Evolutionary conservation across 2,888 invertebrate species (phyloP), one percentile per base, ranked within the genome.

Genomic region (Chrysolina oricalcia): DNA sequence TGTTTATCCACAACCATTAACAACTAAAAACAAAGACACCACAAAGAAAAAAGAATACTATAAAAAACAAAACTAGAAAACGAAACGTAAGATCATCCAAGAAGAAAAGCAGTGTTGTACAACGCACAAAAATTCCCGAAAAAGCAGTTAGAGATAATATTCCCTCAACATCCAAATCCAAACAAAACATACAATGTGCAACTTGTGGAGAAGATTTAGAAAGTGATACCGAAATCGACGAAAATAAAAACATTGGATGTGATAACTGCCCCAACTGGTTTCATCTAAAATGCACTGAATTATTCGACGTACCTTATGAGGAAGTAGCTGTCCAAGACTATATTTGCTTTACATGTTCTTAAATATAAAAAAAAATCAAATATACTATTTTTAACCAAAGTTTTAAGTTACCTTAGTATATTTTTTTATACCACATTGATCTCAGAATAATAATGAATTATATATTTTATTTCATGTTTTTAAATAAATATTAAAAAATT

Each of bases 201-300:
- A 46, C 27, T 15, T 48, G 66, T 48, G 23, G 23, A 21, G 66
- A 19, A 21, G 46, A 66, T 23, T 21, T 66, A 43, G 48, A 46
- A 2, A 21, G 21, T 66, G 66, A 66, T 19, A n/a, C 66, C 15
- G 66, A 66, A 21, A 27, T 48, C 27, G 66, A 66, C 13, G 46
- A 21, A n/a, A 27, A 66, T 6, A 46, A 66, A 66, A 66, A 66
- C 46, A 66, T 66, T 15, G 50, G 66, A 46, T 66, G 66, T 46
- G 66, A 46, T 46, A 48, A 21, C 48, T 66, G 43, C 46, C 48
- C 48, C 23, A 19, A 27, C 4, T 48, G 66, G 66, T 66, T 21
- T 15, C 66, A 66, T 13, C 21, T 48, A 46, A 21, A 19, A 21
- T 66, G 66, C 23, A 46, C 46, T 48, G 17, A 17, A 48, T 66